Percentiles rank a stretch among this genome's conserved stretches.
phyloP scores from a whole-genome alignment of 2,113 vertebrate genomes.

The Apteryx owenii region DNA sequence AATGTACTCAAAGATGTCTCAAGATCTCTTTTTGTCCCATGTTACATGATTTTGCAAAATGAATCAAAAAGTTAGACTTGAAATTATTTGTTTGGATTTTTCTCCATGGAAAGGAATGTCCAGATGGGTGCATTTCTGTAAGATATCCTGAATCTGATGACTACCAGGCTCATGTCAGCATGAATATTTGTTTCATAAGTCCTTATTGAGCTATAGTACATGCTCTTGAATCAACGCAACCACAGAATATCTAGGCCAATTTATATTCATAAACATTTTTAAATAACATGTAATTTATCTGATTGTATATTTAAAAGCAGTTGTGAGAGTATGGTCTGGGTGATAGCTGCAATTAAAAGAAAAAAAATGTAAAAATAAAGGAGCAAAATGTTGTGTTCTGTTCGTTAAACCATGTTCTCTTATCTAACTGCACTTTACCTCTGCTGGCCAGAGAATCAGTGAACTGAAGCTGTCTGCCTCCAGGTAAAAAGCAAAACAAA shows the following conservation, averaged over 20 bases:
- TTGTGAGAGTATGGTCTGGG: background rate
- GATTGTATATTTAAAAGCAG: background rate
- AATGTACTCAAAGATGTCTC: background rate
- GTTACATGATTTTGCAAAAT: background rate
- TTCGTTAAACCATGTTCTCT: background rate
- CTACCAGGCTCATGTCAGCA: background rate
- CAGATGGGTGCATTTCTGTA: background rate
- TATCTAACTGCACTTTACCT: background rate
- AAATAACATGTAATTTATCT: background rate
- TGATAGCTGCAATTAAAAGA: background rate
- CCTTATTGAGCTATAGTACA: background rate
- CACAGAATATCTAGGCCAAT: background rate
- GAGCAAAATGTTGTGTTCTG: background rate
- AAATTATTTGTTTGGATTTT: background rate
- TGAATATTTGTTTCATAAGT: background rate
- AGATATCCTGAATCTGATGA: background rate
- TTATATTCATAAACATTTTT: background rate
- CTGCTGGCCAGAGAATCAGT: background rate
- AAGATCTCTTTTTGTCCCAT: background rate
- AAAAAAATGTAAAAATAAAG: background rate
- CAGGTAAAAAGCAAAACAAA: background rate
- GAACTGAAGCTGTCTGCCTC: background rate
- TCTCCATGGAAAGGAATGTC: background rate
- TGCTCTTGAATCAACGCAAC: background rate
- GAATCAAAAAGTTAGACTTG: background rate